A percentile compares a stretch with the other conserved stretches of the same genome.
Conservation (phyloP, 2,888 invertebrate genomes). For the Portevinia maculata region DNA sequence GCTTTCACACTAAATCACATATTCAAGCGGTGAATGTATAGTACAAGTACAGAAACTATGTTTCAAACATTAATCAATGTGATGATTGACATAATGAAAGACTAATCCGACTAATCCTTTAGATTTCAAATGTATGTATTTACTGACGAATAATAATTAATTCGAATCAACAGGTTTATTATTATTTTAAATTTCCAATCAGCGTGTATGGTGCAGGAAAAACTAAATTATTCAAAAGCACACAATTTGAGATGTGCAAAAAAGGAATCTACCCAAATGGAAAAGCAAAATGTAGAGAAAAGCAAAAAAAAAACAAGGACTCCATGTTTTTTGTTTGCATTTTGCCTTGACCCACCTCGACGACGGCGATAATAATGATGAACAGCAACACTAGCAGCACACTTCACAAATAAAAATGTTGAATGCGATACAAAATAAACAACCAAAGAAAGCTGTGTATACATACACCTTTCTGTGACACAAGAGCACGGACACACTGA, state of each 20-base stretch:
- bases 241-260: neutral
- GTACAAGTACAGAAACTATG: too few relatives aligned
- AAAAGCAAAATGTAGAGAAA: neutral
- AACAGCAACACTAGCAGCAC: neutral
- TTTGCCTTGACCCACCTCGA: slow-evolving; percentile 57
- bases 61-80: too few relatives aligned
- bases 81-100: too few relatives aligned
- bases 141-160: too few relatives aligned
- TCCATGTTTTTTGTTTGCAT: slow-evolving; percentile 29
- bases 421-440: slow-evolving; percentile 50
- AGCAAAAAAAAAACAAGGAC: slow-evolving; percentile 30
- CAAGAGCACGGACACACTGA: slow-evolving; percentile 22
- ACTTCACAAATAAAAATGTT: slow-evolving; percentile 55
- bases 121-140: too few relatives aligned
- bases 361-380: neutral
- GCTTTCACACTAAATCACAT: too few relatives aligned
- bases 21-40: too few relatives aligned
- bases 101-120: too few relatives aligned
- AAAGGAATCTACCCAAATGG: neutral
- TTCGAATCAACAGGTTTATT: neutral
- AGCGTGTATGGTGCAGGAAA: neutral
- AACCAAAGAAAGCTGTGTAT: slow-evolving; percentile 41
- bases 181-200: neutral
- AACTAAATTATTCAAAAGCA: neutral
- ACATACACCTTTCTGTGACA: slow-evolving; percentile 30